Base-by-base conservation (phyloP, 2,888 invertebrate species). In the Diploptera punctata region DNA sequence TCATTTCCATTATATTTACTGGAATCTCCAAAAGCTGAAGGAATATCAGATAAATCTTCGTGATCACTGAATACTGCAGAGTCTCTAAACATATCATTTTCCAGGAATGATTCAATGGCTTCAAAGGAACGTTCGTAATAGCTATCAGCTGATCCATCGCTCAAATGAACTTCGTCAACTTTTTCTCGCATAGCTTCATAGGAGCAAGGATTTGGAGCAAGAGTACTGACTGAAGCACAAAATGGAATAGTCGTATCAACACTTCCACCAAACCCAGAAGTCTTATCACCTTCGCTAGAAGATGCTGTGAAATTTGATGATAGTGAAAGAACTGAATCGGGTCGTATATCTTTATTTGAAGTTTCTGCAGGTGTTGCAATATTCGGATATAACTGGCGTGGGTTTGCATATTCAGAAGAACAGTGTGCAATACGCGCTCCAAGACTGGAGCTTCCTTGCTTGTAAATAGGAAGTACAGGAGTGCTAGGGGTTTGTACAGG, bases 51-150 rank as follows among this genome's bases (percentile, higher is more conserved):
- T 4, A 76, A 75, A 7, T 91, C 91, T 74, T 91, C 91, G 75
- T 87, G 88, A 78, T 94, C 94, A 75, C 93, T 93, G 81, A 93
- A 94, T 77, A 94, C 91, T 75, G 94, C 93, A 68, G 93, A 93
- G 81, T 94, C 94, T 78, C 94, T 87, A 79, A 93, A 93, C 0
- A 88, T 86, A 76, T 90, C 91, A 77, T 86, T 88, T 74, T 90
- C 91, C 73, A 89, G 88, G 43, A 91, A 86, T 72, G 89, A 89
- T 81, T 93, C 93, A 43, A 93, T 90, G 43, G 88, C 90, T 78
- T 91, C 91, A 79, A 91, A 91, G 0, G 91, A 89, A 77, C 90
- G 88, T 80, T 93, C 93, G 78, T 93, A 93, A 79, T 88, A 92
- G 77, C 91, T 91, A 76, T 91, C 90, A 67, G 88, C 89, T 26